phyloP scores from a whole-genome alignment of 2,113 vertebrate species.

The Cromileptes altivelis region DNA sequence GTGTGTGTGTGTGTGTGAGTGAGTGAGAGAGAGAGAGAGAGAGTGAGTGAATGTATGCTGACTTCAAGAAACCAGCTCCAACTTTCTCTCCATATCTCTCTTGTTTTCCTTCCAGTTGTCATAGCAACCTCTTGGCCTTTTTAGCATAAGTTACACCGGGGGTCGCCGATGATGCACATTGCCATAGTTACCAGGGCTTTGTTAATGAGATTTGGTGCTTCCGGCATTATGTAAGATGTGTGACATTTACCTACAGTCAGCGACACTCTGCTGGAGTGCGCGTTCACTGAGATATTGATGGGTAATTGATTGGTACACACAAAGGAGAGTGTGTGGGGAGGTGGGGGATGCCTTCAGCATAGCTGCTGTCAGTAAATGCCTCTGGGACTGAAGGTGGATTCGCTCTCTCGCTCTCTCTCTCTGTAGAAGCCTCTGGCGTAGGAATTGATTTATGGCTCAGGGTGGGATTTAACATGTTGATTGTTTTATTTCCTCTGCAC shows the following conservation, averaged over 20 bases:
- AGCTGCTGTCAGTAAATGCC: slow-evolving; percentile 19
- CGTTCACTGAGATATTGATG: slow-evolving; percentile 14
- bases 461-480: background rate
- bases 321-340: background rate
- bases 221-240: slow-evolving; percentile 47
- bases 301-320: slow-evolving; percentile 13
- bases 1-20: background rate
- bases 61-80: slow-evolving; percentile 36
- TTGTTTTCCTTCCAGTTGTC: slow-evolving; percentile 74
- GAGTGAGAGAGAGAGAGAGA: too few relatives aligned
- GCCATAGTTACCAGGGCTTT: slow-evolving; percentile 72
- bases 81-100: slow-evolving; percentile 40
- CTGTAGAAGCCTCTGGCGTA: background rate
- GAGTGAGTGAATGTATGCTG: background rate
- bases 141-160: slow-evolving; percentile 64
- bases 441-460: slow-evolving; percentile 8
- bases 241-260: slow-evolving; percentile 60
- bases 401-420: slow-evolving; percentile 3
- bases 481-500: background rate
- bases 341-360: background rate
- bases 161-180: slow-evolving; percentile 61
- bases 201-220: slow-evolving; percentile 58
- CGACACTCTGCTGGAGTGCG: slow-evolving; percentile 6
- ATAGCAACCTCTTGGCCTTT: slow-evolving; percentile 78
- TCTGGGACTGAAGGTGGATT: slow-evolving; percentile 20